Conservation (phyloP, 2,888 invertebrate genomes). For the Caenorhabditis sp. region DNA sequence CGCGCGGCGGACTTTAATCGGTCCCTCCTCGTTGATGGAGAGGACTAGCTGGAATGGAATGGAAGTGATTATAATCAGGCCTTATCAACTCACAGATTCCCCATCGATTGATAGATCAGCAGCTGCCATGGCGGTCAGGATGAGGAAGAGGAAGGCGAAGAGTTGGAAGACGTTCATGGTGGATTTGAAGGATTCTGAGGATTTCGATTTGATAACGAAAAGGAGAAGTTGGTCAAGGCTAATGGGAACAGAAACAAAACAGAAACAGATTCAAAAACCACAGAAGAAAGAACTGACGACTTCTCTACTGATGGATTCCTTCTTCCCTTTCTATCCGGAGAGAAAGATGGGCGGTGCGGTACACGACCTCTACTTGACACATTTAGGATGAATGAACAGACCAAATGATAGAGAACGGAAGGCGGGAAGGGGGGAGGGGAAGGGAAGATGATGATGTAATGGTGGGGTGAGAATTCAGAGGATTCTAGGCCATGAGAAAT, state of each 20-base stretch:
- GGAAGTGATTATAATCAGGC: no score
- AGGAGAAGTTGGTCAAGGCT: constrained; percentile 45
- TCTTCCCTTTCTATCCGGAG: no score
- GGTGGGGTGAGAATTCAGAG: no score
- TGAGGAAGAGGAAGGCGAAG: constrained; percentile 16
- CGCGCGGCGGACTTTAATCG: constrained; percentile 55
- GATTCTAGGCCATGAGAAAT: no score
- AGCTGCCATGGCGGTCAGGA: constrained; percentile 23
- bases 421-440: no score
- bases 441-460: no score
- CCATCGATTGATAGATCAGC: constrained; percentile 58
- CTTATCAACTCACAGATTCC: constrained; percentile 35
- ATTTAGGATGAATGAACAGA: no score
- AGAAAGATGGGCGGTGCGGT: no score
- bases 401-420: no score
- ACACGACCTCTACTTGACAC: no score
- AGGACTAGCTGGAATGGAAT: constrained; percentile 44
- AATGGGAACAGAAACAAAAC: constrained; percentile 10
- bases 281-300: constrained; percentile 25
- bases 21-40: constrained; percentile 51
- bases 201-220: background rate
- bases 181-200: background rate
- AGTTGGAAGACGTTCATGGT: constrained; percentile 19
- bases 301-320: no score
- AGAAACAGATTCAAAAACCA: no score